Conservation (phyloP, 2,797 vertebrate genomes). For the Brotula barbata region DNA sequence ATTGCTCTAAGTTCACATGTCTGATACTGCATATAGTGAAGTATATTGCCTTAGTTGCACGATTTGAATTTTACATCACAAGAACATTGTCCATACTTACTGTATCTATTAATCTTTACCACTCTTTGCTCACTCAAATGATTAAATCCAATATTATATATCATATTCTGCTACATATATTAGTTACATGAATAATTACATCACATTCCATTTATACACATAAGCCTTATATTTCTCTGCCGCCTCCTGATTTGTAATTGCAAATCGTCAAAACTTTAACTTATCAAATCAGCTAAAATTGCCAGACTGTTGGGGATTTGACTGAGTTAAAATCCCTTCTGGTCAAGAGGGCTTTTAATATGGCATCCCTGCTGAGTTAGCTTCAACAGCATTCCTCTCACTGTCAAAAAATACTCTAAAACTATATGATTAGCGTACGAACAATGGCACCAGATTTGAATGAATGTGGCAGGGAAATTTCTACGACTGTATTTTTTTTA, state of each 20-base stretch:
- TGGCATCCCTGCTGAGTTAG: conserved; percentile 52
- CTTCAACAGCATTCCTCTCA: conserved; percentile 62
- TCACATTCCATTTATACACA: neutral
- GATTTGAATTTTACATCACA: too few relatives aligned
- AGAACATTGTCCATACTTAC: too few relatives aligned
- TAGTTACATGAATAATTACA: too few relatives aligned
- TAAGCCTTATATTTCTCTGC: neutral
- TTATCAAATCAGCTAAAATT: conserved; percentile 18
- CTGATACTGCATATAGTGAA: too few relatives aligned
- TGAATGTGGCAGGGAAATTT: conserved; percentile 40
- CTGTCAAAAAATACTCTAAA: conserved; percentile 65
- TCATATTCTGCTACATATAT: too few relatives aligned
- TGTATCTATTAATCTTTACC: too few relatives aligned
- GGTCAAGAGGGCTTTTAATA: conserved; percentile 61
- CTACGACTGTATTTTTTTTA: conserved; percentile 5
- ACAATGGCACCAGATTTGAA: conserved; percentile 59
- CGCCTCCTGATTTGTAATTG: neutral
- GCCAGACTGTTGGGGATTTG: conserved; percentile 20
- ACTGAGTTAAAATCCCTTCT: conserved; percentile 53
- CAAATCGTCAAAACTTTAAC: conserved; percentile 16
- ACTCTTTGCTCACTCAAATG: too few relatives aligned
- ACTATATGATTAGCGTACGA: conserved; percentile 47
- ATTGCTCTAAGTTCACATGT: neutral
- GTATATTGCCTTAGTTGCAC: too few relatives aligned
- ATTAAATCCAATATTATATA: too few relatives aligned